Conservation (phyloP, 2,113 vertebrate genomes). For the Marcusenius ussheri region DNA sequence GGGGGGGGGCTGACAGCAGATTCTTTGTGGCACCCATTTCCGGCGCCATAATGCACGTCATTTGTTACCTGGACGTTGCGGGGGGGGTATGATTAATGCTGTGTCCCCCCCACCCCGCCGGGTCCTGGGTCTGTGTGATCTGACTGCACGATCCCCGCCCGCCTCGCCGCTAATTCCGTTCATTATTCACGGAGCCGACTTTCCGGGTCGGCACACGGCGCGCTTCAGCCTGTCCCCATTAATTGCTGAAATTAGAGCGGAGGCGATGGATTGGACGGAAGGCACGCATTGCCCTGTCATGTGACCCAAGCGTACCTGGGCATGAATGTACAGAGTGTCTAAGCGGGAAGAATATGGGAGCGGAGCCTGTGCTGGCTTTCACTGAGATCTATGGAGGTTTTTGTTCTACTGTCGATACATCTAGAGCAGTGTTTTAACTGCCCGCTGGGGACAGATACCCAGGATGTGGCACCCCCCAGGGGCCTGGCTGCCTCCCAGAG, state of each 20-base stretch:
- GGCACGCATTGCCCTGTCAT: not conserved
- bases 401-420: not conserved
- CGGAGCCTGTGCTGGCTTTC: not conserved
- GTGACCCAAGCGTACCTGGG: not conserved
- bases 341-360: not conserved
- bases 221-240: constrained; percentile 3
- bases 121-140: not conserved
- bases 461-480: not conserved
- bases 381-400: not conserved
- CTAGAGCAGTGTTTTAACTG: not conserved
- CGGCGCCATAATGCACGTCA: constrained; percentile 12
- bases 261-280: not conserved
- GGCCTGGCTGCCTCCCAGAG: not conserved
- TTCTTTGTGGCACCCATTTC: constrained; percentile 22
- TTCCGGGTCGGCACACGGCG: not conserved
- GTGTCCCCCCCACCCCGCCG: not conserved
- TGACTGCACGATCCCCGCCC: not conserved
- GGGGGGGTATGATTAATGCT: not conserved
- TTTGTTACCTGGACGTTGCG: constrained; percentile 6
- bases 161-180: not conserved
- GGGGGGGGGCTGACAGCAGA: not conserved
- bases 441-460: not conserved
- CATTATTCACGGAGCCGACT: not conserved
- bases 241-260: constrained; percentile 4
- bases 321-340: not conserved